Conservation (phyloP, 2,888 invertebrate genomes). For the Nycteola revayana region DNA sequence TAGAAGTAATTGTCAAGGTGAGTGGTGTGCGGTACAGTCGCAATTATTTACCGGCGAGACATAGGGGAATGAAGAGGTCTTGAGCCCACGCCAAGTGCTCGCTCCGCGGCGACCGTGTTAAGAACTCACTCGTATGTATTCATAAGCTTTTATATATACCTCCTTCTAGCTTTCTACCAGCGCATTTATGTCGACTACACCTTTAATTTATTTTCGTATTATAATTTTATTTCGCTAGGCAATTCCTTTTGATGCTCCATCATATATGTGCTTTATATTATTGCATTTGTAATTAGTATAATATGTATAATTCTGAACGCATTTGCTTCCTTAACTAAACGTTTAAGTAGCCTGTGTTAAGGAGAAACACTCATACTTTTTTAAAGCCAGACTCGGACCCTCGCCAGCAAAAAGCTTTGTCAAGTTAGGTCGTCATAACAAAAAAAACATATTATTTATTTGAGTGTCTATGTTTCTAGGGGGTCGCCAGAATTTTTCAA, state of each 20-base stretch:
- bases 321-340: no score
- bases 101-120: slow-evolving; percentile 49
- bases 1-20: slow-evolving; percentile 64
- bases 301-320: no score
- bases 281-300: no score
- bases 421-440: no score
- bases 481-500: no score
- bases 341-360: no score
- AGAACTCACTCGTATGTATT: slow-evolving; percentile 51
- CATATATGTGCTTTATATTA: no score
- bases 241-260: slow-evolving; percentile 20
- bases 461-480: no score
- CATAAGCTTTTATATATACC: slow-evolving; percentile 46
- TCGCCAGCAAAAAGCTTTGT: no score
- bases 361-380: no score
- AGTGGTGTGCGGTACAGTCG: slow-evolving; percentile 61
- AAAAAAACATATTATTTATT: no score
- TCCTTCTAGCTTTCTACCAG: slow-evolving; percentile 20
- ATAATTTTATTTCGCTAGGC: slow-evolving; percentile 22
- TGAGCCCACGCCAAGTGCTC: slow-evolving; percentile 60
- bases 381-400: no score
- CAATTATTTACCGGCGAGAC: slow-evolving; percentile 76
- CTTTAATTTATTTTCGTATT: slow-evolving; percentile 33
- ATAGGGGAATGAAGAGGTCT: slow-evolving; percentile 71
- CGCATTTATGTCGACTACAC: slow-evolving; percentile 25